Evolutionary conservation across 2,797 vertebrate species (phyloP).

Genomic region (Danio kyathit): DNA sequence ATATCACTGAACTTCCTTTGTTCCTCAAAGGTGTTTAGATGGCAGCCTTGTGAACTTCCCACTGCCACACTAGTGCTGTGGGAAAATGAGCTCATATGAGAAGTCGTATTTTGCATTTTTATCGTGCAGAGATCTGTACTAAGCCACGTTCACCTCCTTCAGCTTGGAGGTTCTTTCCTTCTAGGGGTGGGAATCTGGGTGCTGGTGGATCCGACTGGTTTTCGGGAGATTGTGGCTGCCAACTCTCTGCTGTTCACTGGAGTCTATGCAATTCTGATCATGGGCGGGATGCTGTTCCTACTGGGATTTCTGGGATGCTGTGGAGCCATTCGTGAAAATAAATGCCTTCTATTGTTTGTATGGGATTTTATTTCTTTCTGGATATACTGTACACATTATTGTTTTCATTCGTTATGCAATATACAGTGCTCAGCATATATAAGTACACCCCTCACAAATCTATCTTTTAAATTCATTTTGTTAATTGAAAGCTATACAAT

Average conservation of each 20-base stretch:
- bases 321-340: constrained; percentile 89
- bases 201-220: constrained; percentile 86
- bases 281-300: constrained; percentile 87
- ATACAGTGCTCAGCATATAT: too few species aligned
- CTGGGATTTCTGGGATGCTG: constrained; percentile 94
- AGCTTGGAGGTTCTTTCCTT: constrained; percentile 86
- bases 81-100: constrained; percentile 16
- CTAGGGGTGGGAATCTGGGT: constrained; percentile 88
- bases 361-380: constrained; percentile 69
- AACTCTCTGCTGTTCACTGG: constrained; percentile 86
- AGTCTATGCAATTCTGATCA: constrained; percentile 84
- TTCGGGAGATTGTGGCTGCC: constrained; percentile 86
- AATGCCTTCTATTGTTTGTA: constrained; percentile 91
- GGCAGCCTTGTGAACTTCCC: constrained; percentile 31
- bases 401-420: not conserved
- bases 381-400: not conserved
- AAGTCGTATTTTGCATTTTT: not conserved
- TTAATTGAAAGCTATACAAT: too few species aligned
- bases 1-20: constrained; percentile 22
- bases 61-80: constrained; percentile 1
- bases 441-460: too few species aligned
- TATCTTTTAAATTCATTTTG: too few species aligned
- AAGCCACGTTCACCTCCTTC: constrained; percentile 14
- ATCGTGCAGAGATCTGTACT: not conserved
- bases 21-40: constrained; percentile 21